phyloP scores from a whole-genome alignment of 2,888 invertebrate genomes.

The Andrena camellia region DNA sequence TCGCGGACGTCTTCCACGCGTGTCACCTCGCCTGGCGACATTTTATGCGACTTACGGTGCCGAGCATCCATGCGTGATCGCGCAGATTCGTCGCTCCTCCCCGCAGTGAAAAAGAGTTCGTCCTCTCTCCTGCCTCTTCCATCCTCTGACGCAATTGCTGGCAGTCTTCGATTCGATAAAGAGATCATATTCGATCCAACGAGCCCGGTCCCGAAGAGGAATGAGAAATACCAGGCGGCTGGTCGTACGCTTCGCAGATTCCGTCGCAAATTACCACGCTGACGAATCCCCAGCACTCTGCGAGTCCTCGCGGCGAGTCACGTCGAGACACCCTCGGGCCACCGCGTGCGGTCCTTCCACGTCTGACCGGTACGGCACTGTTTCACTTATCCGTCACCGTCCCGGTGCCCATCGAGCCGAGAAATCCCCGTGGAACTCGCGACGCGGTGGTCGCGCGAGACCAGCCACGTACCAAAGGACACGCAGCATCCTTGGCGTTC shows the following conservation, averaged over 20 bases:
- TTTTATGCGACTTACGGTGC: not conserved
- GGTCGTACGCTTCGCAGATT: not conserved
- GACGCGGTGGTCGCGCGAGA: not conserved
- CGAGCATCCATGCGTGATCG: not conserved
- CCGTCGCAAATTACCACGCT: not conserved
- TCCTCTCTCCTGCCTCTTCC: too few species aligned
- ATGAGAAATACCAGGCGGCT: too few species aligned
- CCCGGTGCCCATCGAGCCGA: not conserved
- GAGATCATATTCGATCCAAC: not conserved
- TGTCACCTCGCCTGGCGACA: not conserved
- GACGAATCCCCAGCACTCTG: too few species aligned
- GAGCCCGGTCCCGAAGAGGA: not conserved
- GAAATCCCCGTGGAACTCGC: conserved; percentile 1
- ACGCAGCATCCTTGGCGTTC: conserved; percentile 57
- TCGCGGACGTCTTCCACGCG: conserved; percentile 6
- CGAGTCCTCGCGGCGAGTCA: not conserved
- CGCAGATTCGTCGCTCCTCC: not conserved
- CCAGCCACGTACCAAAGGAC: conserved; percentile 24
- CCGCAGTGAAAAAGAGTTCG: not conserved
- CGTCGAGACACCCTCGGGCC: conserved; percentile 1
- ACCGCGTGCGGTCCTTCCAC: conserved; percentile 19
- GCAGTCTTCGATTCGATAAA: not conserved
- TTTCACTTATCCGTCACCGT: conserved; percentile 56
- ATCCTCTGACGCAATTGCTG: not conserved
- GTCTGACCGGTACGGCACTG: conserved; percentile 54